Base-by-base conservation (phyloP, 2,797 vertebrate genomes). In the Brotula barbata region DNA sequence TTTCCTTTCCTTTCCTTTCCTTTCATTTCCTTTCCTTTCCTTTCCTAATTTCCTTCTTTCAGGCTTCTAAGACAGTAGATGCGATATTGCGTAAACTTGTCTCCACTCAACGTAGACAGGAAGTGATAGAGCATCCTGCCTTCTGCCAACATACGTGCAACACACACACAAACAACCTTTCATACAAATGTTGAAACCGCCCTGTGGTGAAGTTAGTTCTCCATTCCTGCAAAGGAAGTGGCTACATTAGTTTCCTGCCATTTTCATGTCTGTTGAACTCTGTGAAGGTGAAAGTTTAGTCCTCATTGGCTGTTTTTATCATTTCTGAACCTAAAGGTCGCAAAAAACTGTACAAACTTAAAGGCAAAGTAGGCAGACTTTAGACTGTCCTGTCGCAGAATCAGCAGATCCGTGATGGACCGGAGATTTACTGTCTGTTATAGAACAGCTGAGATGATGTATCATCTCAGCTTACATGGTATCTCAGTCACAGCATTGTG, bases 151-250 rank as follows among this genome's bases (percentile, higher is more conserved):
- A 12, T 6, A 37, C 58, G 9, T 75, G 64, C 69, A 59, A 28
- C 39, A 55, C 31, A 47, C 40, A 33, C 39, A 36, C 33, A 45
- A 28, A 5, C 3, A 3, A 15, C 22, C 12, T 11, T 12, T 11
- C 34, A 47, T n/a, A 15, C 43, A 67, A 17, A 64, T 40, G 15
- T 6, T 41, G 34, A 58, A 64, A 45, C 15, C 39, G 11, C 21
- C 16, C 5, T 56, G 21, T 19, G 16, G 45, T 54, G n/a, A 58
- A 53, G 45, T 28, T 5, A 66, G 25, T 75, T 81, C 72, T 74
- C 21, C 9, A 22, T 82, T 86, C 50, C 33, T 7, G 6, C 2
- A 71, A 20, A 73, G 84, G 84, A 88, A 80, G 80, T 37, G 58
- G 77, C 51, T 57, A 23, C 41, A 6, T 55, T 75, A n/a, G 61